phyloP scores from a whole-genome alignment of 2,113 vertebrate genomes.

The Lagopus muta region DNA sequence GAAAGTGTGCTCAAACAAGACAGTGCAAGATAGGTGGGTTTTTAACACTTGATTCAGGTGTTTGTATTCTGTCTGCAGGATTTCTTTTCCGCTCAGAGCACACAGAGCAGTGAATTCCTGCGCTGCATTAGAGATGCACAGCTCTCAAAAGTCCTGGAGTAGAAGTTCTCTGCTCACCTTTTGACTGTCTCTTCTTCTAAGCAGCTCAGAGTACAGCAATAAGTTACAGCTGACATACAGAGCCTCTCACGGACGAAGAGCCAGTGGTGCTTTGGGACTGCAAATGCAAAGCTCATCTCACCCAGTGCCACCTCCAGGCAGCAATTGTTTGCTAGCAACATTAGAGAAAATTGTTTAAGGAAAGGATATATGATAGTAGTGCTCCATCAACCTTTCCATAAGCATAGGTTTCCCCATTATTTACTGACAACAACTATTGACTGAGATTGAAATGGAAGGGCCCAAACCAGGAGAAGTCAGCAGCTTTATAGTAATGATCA shows the following conservation, averaged over 20 bases:
- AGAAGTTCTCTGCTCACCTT: not conserved
- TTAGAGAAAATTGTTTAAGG: not conserved
- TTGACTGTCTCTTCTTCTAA: not conserved
- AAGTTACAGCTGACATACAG: not conserved
- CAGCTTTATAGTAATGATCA: not conserved
- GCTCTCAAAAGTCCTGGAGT: not conserved
- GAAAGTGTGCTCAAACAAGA: not conserved
- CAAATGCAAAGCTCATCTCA: not conserved
- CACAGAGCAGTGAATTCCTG: not conserved
- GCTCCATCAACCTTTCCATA: not conserved
- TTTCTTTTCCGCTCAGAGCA: not conserved
- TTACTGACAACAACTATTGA: not conserved
- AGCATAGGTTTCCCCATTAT: not conserved
- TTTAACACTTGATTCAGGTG: not conserved
- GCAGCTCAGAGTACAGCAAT: not conserved
- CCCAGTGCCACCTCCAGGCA: not conserved
- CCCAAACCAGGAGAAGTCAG: not conserved
- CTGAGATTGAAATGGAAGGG: not conserved
- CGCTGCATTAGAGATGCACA: not conserved
- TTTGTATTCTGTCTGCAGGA: not conserved
- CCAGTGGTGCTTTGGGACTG: not conserved
- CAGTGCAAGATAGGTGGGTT: not conserved
- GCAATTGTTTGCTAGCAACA: not conserved
- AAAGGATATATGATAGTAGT: not conserved
- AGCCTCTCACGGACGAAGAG: not conserved